Evolutionary conservation across 2,797 vertebrate species (phyloP).

Genomic region (Poecile montanus): DNA sequence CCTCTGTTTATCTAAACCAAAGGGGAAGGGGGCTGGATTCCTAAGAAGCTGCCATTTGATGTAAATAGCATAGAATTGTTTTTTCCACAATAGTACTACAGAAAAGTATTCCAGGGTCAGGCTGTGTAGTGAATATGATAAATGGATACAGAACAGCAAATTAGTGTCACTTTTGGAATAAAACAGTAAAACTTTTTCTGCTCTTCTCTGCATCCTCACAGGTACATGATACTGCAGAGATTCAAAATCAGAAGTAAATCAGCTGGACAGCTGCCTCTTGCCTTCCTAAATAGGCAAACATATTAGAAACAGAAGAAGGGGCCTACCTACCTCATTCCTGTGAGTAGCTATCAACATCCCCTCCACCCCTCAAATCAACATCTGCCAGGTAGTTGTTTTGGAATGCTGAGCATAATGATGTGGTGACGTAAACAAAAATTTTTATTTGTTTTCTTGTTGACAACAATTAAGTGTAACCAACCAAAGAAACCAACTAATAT

Average conservation of each 20-base stretch:
- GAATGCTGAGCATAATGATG: background rate
- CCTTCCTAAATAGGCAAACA: conserved; percentile 20
- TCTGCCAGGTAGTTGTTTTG: background rate
- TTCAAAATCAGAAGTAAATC: conserved; percentile 21
- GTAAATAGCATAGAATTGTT: background rate
- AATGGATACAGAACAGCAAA: background rate
- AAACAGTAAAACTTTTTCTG: background rate
- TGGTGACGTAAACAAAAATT: background rate
- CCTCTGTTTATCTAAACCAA: background rate
- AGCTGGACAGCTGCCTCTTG: background rate
- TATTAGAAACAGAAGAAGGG: background rate
- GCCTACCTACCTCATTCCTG: conserved; percentile 11
- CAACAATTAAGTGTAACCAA: background rate
- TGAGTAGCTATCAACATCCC: background rate
- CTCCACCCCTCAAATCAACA: background rate
- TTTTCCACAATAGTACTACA: background rate
- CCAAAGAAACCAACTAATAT: conserved; percentile 11
- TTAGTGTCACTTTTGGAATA: background rate
- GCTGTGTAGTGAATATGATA: background rate
- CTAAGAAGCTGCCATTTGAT: background rate
- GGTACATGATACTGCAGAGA: background rate
- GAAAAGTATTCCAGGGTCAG: background rate
- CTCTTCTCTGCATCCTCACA: background rate
- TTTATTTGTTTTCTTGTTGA: background rate
- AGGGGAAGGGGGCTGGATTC: background rate